Evolutionary conservation across 2,113 vertebrate species (phyloP), one percentile per base, ranked within the genome.

Genomic region (Ciconia boyciana): DNA sequence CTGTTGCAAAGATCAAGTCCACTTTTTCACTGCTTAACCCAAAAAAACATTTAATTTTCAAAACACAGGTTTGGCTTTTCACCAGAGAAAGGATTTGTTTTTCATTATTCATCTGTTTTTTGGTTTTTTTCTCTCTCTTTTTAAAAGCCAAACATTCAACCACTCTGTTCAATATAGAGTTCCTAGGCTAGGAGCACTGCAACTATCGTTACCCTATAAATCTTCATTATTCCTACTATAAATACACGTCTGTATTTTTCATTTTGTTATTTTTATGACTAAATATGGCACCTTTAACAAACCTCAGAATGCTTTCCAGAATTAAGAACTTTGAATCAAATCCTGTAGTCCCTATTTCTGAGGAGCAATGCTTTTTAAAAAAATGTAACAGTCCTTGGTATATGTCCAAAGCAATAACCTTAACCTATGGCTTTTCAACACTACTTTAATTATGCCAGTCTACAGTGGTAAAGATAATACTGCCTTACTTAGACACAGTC

Each of bases 21-120:
- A 16, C 84, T 94, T 93, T 91, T 91, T 87, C 70, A 84, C 74
- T 39, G 44, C 85, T 87, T 91, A 82, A 93, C 78, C 93, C 70
- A 49, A 91, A 94, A 94, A 81, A 66, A 0, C 31, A 87, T 84
- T 78, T 75, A 49, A 85, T 93, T 97, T 91, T 93, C 84, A 93
- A 93, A 96, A 90, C 90, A 87, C n/a, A 85, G 74, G 57, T 85
- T 79, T 95, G 92, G 94, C 88, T 93, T 94, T 78, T 85, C 92
- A 91, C 74, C 90, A 88, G 70, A 20, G 61, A 60, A 82, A 65
- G 70, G 61, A 88, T 94, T 93, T 95, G 70, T 2, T 92, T 92
- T 79, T 62, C 78, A 90, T 96, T 85, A 82, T 94, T 90, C 61
- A 76, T 92, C 61, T 75, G 81, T 0, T 29, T 74, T 71, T 70